Evolutionary conservation across 2,113 vertebrate species (phyloP).

Genomic region (Sprattus sprattus): DNA sequence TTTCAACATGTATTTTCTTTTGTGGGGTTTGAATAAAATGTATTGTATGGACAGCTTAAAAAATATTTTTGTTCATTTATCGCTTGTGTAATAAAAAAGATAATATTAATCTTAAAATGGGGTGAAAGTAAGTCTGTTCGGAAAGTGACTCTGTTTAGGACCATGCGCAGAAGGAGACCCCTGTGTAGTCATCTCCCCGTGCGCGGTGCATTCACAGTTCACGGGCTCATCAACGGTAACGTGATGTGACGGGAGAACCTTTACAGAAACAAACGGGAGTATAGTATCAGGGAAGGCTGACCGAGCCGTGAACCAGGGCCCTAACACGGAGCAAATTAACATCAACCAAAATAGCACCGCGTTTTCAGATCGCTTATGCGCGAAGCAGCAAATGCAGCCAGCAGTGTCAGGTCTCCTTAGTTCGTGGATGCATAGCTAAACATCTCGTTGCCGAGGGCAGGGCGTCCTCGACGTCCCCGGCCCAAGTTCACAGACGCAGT

Average conservation of each 20-base stretch:
- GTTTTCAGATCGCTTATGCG: slow-evolving; percentile 68
- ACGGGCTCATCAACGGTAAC: slow-evolving; percentile 74
- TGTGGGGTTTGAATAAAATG: not conserved
- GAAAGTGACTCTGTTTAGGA: slow-evolving; percentile 42
- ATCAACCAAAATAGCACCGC: slow-evolving; percentile 74
- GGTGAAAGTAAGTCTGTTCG: not conserved
- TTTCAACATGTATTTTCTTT: not conserved
- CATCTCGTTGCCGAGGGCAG: not conserved
- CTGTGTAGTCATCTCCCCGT: slow-evolving; percentile 48
- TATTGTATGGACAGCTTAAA: not conserved
- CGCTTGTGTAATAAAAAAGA: not conserved
- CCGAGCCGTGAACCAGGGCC: slow-evolving; percentile 81
- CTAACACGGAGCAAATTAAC: slow-evolving; percentile 90
- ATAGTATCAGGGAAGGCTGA: slow-evolving; percentile 90
- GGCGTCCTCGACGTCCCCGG: not conserved
- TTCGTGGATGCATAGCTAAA: slow-evolving; percentile 50
- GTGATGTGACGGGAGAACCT: slow-evolving; percentile 81
- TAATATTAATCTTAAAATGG: too few species aligned
- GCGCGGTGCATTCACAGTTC: slow-evolving; percentile 82
- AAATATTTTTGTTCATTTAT: not conserved
- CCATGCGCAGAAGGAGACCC: slow-evolving; percentile 49
- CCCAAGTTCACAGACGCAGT: not conserved
- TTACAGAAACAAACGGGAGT: slow-evolving; percentile 83
- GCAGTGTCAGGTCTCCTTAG: slow-evolving; percentile 70
- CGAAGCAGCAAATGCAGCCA: slow-evolving; percentile 62